Base-by-base conservation (phyloP, 2,797 vertebrate species). In the Eupleurogrammus muticus region DNA sequence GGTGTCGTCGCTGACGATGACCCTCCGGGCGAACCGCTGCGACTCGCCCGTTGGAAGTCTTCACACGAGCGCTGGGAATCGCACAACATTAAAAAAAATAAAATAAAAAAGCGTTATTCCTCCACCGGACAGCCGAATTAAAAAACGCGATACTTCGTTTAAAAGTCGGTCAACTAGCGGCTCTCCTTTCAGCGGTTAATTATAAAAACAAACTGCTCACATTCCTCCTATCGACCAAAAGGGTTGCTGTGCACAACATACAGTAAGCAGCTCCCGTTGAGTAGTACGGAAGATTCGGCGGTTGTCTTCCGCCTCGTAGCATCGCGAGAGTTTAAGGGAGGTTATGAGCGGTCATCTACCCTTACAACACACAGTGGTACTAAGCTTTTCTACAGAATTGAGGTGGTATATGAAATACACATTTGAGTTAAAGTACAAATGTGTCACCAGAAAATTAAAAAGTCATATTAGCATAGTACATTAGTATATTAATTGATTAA, bases 51-150 rank as follows among this genome's bases (percentile, higher is more conserved):
- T 53, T 83, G 86, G 75, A 81, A 85, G 78, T 90, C 87, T 82
- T 80, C 81, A 60, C 77, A 65, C 74, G 85, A 80, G 75, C 70
- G 73, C 81, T 47, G 77, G 38, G 24, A 83, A 80, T 46, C 69
- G 66, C 82, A 84, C 80, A 82, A 84, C 94, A 94, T 93, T 82
- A 90, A 95, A 44, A 85, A 91, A n/a, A n/a, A n/a, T n/a, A n/a
- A n/a, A n/a, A n/a, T n/a, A n/a, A n/a, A n/a, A 87, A 69, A 71
- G 6, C 28, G 28, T 35, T 49, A 72, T 47, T 65, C 38, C 20
- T 75, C 40, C 46, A 8, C 63, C 12, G n/a, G 21, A 21, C 5
- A 13, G 38, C 14, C 28, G 28, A 28, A 28, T 3, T 3, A 28
- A 38, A 5, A 23, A 48, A 81, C 66, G 71, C 48, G 20, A 38